Conservation (phyloP, 1,140 invertebrate species). For the Agrilus planipennis region DNA sequence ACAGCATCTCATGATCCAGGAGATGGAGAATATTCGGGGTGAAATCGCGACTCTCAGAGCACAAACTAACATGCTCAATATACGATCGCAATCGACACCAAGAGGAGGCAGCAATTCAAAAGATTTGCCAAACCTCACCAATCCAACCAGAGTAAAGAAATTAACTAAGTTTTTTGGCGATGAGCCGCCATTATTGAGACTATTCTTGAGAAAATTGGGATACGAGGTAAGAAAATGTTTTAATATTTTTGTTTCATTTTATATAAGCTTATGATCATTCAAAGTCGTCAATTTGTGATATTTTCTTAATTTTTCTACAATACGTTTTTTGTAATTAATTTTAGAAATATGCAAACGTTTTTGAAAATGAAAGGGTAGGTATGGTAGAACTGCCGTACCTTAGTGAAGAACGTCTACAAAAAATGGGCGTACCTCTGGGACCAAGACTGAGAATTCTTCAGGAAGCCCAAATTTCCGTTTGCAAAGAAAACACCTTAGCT, state of each 20-base stretch:
- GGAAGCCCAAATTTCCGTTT: conserved; percentile 66
- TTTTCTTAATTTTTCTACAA: not conserved
- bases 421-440: conserved; percentile 80
- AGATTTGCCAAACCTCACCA: conserved; percentile 57
- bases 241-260: not conserved
- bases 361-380: conserved; percentile 82
- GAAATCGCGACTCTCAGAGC: conserved; percentile 71
- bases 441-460: conserved; percentile 73
- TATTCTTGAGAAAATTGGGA: conserved; percentile 83
- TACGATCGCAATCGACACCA: conserved; percentile 41
- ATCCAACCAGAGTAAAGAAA: conserved; percentile 72
- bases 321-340: conserved; percentile 33
- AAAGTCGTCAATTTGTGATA: not conserved
- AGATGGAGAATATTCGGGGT: conserved; percentile 76
- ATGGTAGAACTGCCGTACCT: conserved; percentile 87
- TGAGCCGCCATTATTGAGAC: conserved; percentile 77
- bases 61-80: conserved; percentile 47
- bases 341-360: conserved; percentile 77
- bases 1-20: conserved; percentile 79
- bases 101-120: conserved; percentile 34
- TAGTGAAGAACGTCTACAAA: conserved; percentile 77
- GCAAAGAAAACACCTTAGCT: conserved; percentile 41
- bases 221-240: conserved; percentile 61
- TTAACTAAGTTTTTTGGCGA: conserved; percentile 88
- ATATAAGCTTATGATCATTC: not conserved